phyloP scores from a whole-genome alignment of 1,140 invertebrate genomes.

The Plodia interpunctella region DNA sequence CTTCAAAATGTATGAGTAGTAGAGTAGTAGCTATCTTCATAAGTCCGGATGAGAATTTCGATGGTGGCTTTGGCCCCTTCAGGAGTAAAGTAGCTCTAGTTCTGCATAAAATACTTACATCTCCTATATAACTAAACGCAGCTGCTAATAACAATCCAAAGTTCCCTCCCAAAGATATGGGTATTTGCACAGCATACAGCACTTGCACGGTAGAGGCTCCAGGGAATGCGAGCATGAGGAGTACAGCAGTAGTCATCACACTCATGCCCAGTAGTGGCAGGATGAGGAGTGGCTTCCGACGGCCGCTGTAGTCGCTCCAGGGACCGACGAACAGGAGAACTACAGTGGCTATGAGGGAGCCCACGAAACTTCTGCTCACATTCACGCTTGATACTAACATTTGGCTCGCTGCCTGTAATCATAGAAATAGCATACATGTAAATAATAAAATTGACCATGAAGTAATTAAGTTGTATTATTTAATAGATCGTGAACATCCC shows the following conservation, averaged over 20 bases:
- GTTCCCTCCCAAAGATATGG: constrained; percentile 68
- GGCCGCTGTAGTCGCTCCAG: constrained; percentile 72
- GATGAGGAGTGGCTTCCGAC: constrained; percentile 68
- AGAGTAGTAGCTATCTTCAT: too few relatives aligned
- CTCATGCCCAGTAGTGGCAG: constrained; percentile 65
- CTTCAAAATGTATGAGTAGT: too few relatives aligned
- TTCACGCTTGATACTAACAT: constrained; percentile 59
- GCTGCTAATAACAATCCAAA: constrained; percentile 62
- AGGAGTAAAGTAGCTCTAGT: too few relatives aligned
- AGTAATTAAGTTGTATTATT: too few relatives aligned
- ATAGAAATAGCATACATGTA: neutral
- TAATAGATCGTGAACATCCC: too few relatives aligned
- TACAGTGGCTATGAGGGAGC: constrained; percentile 53
- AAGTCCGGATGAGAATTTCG: too few relatives aligned
- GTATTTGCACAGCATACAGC: constrained; percentile 63
- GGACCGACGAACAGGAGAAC: constrained; percentile 67
- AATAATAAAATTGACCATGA: neutral
- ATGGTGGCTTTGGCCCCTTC: too few relatives aligned
- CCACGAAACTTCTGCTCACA: constrained; percentile 63
- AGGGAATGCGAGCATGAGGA: constrained; percentile 60
- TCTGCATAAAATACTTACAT: constrained; percentile 51
- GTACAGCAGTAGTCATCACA: constrained; percentile 52
- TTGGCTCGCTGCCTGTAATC: constrained; percentile 66
- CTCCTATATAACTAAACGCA: constrained; percentile 66
- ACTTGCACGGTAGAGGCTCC: constrained; percentile 56